These are phyloP conservation scores for Numenius phaeopus DNA, from an alignment of 2,797 vertebrate species.

Conservation along the genomic window DNA sequence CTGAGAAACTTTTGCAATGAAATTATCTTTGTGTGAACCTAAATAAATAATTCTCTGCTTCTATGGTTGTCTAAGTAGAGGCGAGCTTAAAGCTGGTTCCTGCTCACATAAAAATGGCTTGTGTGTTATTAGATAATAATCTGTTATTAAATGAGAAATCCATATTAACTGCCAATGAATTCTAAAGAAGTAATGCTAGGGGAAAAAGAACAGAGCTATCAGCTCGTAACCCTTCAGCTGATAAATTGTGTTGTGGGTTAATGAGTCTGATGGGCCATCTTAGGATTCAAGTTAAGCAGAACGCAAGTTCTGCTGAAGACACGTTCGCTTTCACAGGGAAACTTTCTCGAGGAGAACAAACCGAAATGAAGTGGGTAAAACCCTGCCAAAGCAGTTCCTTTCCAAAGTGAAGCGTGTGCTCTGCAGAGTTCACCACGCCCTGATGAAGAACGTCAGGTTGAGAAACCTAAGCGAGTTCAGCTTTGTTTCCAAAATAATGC, in stretches of 20 bases:
- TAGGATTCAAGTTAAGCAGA: neutral
- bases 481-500: constrained; percentile 58
- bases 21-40: neutral
- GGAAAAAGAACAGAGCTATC: neutral
- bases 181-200: neutral
- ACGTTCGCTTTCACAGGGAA: neutral
- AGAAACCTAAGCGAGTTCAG: constrained; percentile 34
- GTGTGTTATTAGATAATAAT: neutral
- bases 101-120: neutral
- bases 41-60: neutral
- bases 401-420: neutral
- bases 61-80: neutral
- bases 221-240: neutral
- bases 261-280: neutral
- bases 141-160: neutral
- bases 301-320: neutral
- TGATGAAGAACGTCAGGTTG: constrained; percentile 21
- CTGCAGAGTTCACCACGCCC: neutral
- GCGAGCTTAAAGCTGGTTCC: neutral
- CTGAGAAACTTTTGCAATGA: neutral
- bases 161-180: neutral
- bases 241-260: neutral
- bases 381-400: neutral
- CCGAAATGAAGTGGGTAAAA: neutral
- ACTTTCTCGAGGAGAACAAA: neutral